These are phyloP conservation scores for Fragum whitleyi DNA, from an alignment of 2,888 invertebrate genomes.

Conservation along the genomic window DNA sequence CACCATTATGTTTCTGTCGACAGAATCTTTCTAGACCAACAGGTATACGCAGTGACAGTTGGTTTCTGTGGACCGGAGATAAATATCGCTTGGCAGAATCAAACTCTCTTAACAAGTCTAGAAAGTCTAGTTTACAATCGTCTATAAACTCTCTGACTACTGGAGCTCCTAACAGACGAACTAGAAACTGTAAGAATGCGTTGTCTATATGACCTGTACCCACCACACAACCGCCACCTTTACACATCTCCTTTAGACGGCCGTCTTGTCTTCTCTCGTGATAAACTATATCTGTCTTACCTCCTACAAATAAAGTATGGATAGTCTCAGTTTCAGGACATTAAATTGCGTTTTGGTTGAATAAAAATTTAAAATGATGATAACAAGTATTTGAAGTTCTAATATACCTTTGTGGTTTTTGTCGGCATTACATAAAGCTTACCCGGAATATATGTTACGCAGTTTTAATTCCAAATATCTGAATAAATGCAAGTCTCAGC, in stretches of 20 bases:
- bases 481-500: no score
- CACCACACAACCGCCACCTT: constrained; percentile 53
- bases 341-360: no score
- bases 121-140: constrained; percentile 53
- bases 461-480: no score
- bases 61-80: constrained; percentile 26
- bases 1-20: constrained; percentile 54
- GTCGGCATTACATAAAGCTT: no score
- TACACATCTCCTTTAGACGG: constrained; percentile 56
- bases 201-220: constrained; percentile 61
- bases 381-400: no score
- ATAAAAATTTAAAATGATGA: no score
- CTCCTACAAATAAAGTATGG: constrained; percentile 40
- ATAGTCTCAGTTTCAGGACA: no score
- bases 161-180: constrained; percentile 56
- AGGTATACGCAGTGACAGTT: constrained; percentile 42
- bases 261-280: constrained; percentile 55
- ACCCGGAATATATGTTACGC: no score
- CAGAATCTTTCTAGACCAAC: constrained; percentile 56
- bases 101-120: constrained; percentile 52
- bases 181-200: constrained; percentile 60
- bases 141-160: constrained; percentile 60
- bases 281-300: constrained; percentile 54
- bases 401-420: no score
- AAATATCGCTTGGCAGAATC: constrained; percentile 45